phyloP scores from a whole-genome alignment of 2,797 vertebrate species.

The Malurus splendens region DNA sequence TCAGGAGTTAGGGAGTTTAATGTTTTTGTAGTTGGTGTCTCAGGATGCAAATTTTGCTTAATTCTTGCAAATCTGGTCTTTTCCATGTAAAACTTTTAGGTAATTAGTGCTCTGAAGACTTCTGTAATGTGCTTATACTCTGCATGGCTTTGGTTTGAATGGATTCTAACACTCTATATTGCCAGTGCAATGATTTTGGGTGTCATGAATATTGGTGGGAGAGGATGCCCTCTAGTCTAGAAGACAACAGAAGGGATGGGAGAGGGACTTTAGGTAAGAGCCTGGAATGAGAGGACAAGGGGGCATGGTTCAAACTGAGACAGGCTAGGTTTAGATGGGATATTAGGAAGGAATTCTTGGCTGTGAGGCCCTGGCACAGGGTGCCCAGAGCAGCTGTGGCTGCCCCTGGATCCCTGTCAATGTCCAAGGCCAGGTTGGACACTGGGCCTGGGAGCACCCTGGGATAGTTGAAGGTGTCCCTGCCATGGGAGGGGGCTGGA shows the following conservation, averaged over 20 bases:
- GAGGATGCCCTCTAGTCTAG: neutral
- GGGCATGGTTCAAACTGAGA: neutral
- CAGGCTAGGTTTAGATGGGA: neutral
- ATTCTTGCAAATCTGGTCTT: neutral
- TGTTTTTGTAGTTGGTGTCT: neutral
- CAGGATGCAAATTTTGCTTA: rapidly evolving
- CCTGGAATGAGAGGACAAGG: neutral
- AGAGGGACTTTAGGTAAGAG: neutral
- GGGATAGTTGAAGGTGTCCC: neutral
- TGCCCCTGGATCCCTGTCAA: neutral
- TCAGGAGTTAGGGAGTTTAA: neutral
- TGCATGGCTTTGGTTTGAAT: neutral
- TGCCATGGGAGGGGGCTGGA: neutral
- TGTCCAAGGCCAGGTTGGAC: neutral
- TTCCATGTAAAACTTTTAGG: neutral
- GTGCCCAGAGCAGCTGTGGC: neutral
- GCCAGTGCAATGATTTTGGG: neutral
- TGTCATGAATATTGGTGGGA: rapidly evolving
- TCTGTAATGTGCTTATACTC: rapidly evolving
- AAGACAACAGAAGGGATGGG: neutral
- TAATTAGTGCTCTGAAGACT: neutral
- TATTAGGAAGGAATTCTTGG: neutral
- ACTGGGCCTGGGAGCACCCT: neutral
- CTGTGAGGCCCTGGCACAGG: neutral
- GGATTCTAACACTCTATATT: rapidly evolving